Evolutionary conservation across 1,140 invertebrate species (phyloP), one percentile per base, ranked within the genome.

Genomic region (Trichoplusia ni): DNA sequence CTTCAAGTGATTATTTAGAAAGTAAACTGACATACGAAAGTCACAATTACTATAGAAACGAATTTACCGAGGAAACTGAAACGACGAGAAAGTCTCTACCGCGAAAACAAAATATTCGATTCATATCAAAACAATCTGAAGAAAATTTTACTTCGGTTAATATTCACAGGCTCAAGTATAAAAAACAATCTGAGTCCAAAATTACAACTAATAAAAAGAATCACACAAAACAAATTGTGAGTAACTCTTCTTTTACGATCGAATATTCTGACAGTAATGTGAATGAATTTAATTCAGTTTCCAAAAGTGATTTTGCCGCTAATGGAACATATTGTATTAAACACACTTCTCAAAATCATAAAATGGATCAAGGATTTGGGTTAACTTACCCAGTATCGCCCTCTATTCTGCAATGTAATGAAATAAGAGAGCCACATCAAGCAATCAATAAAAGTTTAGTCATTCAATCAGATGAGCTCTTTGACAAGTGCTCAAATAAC

Each of bases 1-100:
- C 14, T 29, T 21, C 29, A 11, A 31, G n/a, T 18, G 23, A 9
- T 7, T 33, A 35, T 1, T 14, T 37, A 40, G n/a, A n/a, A n/a
- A 25, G 59, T 6, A 64, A 60, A 37, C 44, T 75, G 9, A 81
- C 77, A 9, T 81, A 67, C 42, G 69, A 83, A 46, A 81, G 79
- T 58, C 64, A 66, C 19, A 3, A 31, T 13, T 60, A 60, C 40
- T n/a, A 60, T 14, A 59, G 14, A 38, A 53, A 46, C 13, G 25
- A 56, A 11, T 8, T 25, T 19, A 42, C 38, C 13, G 2, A 27
- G 31, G 16, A n/a, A n/a, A n/a, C n/a, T n/a, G 19, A 19, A 38
- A 58, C 5, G 21, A 40, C 9, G 27, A 2, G 8, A 4, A 14
- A 27, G 16, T 23, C 6, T 14, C 6, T 8, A 6, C 4, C 4